Conservation (phyloP, 2,888 invertebrate species). For the Lydus trimaculatus region DNA sequence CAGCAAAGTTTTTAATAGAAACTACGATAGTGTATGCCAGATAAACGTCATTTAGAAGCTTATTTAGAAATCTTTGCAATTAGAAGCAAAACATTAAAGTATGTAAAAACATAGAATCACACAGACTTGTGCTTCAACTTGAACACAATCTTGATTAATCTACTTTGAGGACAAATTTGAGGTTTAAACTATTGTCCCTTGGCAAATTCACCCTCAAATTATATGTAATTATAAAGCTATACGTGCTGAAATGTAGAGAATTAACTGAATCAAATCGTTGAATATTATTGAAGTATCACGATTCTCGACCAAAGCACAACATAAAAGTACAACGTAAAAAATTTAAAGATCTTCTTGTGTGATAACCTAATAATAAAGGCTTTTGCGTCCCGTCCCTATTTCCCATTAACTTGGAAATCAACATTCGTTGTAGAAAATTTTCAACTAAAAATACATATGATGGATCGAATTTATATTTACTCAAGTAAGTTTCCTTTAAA, state of each 20-base stretch:
- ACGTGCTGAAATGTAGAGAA: slow-evolving; percentile 15
- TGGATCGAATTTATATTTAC: background rate
- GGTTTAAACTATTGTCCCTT: slow-evolving; percentile 13
- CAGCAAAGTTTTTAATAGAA: no score
- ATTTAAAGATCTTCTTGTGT: background rate
- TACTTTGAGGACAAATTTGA: slow-evolving; percentile 7
- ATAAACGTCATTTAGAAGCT: no score
- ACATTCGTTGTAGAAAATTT: background rate
- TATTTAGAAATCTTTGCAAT: no score
- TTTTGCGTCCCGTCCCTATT: background rate
- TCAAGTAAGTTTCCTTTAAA: background rate
- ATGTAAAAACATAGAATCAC: no score
- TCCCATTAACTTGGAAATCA: background rate
- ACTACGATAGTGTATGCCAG: background rate
- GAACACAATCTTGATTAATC: background rate
- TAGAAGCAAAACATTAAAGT: no score
- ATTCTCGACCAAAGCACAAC: background rate
- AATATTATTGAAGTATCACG: background rate
- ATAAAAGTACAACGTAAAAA: background rate
- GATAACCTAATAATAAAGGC: background rate
- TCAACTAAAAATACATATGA: background rate
- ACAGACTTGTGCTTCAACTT: background rate
- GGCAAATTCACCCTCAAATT: slow-evolving; percentile 13
- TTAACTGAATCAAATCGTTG: slow-evolving; percentile 17
- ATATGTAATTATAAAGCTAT: slow-evolving; percentile 19